Evolutionary conservation across 2,888 invertebrate species (phyloP), one percentile per base, ranked within the genome.

Genomic region (Osmoderma eremita): DNA sequence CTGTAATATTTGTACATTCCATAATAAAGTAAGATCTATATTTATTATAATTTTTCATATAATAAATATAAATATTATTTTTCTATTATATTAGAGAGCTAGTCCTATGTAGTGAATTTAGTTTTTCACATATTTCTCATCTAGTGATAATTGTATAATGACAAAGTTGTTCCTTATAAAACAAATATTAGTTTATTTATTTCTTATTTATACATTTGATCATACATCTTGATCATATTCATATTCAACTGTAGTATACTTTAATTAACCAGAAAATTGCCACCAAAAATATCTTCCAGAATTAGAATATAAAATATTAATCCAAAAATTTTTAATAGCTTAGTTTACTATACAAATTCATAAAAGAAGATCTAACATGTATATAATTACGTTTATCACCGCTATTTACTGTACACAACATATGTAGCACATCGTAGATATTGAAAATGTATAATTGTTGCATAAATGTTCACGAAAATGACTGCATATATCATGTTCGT

Each of bases 41-140:
- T 74, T 73, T 72, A 67, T 73, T 72, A 63, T 71, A 69, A 65
- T 70, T 69, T 71, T 71, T 73, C 72, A 69, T 62, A 69, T 71
- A 71, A 66, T 69, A 68, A 70, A 73, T 62, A 71, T 67, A 74
- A 68, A 74, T 74, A 71, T 74, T 75, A 75, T 75, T 75, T 75
- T 74, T 74, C 70, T 75, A 75, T 72, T 72, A 74, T 70, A 62
- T 73, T 75, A 75, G 75, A 72, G 72, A 68, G 62, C 68, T 68
- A 68, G 68, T 68, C 68, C 54, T 66, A 63, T 66, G 53, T 63
- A 61, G 45, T 45, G 63, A 67, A 67, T 64, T 64, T 65, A 64
- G 51, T 65, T 61, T 61, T 61, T 61, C 41, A 50, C 64, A 36
- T 20, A 67, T 51, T 56, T 56, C 51, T 65, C 64, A 65, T 63